A percentile compares a stretch with the other conserved stretches of the same genome.
These are phyloP conservation scores for Colletes latitarsis DNA, from an alignment of 1,140 invertebrate genomes.

Conservation along the genomic window DNA sequence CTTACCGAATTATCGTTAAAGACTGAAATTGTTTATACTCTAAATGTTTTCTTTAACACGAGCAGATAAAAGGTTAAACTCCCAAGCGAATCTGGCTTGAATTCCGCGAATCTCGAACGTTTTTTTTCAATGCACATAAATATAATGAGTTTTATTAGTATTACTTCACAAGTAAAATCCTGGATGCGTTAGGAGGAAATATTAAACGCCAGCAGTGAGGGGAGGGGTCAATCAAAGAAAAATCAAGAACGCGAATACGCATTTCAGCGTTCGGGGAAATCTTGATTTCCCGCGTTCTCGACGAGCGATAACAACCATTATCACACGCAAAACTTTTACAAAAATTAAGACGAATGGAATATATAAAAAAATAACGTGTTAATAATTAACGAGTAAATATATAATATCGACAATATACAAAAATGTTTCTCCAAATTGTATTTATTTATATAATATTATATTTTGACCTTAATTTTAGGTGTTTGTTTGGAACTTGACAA, in stretches of 20 bases:
- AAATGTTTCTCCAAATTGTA: no score
- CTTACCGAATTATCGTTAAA: no score
- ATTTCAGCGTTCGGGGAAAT: constrained; percentile 62
- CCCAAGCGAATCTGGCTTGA: background rate
- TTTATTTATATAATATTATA: no score
- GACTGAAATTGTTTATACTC: no score
- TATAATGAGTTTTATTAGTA: constrained; percentile 21
- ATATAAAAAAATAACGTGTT: background rate
- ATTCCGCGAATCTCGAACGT: constrained; percentile 2
- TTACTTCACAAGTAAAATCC: constrained; percentile 46
- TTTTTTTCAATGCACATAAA: constrained; percentile 14
- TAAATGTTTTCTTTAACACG: no score
- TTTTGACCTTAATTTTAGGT: no score
- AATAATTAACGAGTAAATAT: background rate
- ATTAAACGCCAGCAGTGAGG: constrained; percentile 16
- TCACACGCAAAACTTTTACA: constrained; percentile 5
- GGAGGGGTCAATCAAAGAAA: constrained; percentile 55
- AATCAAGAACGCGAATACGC: constrained; percentile 74
- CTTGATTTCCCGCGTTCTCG: background rate
- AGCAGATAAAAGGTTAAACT: no score
- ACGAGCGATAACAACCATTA: background rate
- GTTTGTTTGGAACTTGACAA: no score
- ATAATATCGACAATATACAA: background rate
- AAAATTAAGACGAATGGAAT: constrained; percentile 5
- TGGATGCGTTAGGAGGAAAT: constrained; percentile 20